Evolutionary conservation across 2,113 vertebrate genomes (phyloP).

Genomic region (Lophius piscatorius): DNA sequence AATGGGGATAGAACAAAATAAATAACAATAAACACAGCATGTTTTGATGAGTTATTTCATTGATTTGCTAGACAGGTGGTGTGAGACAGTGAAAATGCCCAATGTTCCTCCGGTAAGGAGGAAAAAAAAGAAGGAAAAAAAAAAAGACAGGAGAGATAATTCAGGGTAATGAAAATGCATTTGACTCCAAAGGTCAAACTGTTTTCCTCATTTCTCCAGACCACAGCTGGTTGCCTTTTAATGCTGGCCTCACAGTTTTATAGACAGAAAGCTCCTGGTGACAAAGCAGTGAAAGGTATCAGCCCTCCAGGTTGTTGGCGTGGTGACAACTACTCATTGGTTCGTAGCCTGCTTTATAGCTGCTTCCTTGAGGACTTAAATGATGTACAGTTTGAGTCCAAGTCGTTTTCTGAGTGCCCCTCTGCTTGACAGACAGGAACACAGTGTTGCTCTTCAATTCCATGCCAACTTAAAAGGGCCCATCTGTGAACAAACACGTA

Average conservation of each 20-base stretch:
- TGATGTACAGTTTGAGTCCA: conserved; percentile 35
- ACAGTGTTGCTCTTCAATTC: conserved; percentile 27
- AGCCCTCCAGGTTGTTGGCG: conserved; percentile 61
- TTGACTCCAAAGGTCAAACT: conserved; percentile 59
- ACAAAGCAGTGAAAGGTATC: conserved; percentile 60
- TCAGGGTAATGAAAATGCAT: conserved; percentile 57
- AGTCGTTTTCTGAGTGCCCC: conserved; percentile 21
- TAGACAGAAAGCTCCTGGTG: conserved; percentile 59
- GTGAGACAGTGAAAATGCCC: conserved; percentile 15
- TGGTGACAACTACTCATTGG: conserved; percentile 59
- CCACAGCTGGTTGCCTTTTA: conserved; percentile 70
- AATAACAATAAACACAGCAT: conserved; percentile 17
- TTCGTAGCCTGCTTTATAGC: conserved; percentile 64
- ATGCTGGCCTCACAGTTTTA: conserved; percentile 54
- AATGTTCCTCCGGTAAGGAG: conserved; percentile 35
- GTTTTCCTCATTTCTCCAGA: conserved; percentile 58
- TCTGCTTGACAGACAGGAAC: conserved; percentile 27
- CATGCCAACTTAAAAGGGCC: conserved; percentile 24
- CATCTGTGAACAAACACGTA: conserved; percentile 14
- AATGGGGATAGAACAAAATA: conserved; percentile 20
- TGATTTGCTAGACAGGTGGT: conserved; percentile 19
- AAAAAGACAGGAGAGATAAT: conserved; percentile 40
- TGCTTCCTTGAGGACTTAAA: conserved; percentile 38
- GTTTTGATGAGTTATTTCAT: conserved; percentile 25
- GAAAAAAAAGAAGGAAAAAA: conserved; percentile 34